phyloP scores from a whole-genome alignment of 35 echinoderm and acorn worm genomes.

The Stichopus chloronotus region DNA sequence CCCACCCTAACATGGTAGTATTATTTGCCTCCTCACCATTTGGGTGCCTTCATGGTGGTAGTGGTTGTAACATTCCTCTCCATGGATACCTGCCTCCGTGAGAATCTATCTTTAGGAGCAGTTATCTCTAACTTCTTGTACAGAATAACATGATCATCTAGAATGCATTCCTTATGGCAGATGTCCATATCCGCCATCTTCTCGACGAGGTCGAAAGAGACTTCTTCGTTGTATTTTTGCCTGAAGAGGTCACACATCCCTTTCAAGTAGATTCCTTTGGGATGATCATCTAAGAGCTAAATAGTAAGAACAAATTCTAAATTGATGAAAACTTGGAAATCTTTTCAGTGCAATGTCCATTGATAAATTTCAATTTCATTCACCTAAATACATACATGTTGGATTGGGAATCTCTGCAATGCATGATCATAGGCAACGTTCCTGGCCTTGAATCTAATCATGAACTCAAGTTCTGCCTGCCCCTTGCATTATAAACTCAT shows the following conservation, averaged over 20 bases:
- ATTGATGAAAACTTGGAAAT: background rate
- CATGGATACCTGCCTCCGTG: background rate
- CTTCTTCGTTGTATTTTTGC: background rate
- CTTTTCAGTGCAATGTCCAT: too few relatives aligned
- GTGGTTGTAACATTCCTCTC: background rate
- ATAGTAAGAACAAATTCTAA: background rate
- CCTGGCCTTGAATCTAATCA: too few relatives aligned
- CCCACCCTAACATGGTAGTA: too few relatives aligned
- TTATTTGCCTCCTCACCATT: background rate
- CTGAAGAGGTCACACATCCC: background rate
- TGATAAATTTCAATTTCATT: too few relatives aligned
- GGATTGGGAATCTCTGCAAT: too few relatives aligned
- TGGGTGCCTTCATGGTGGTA: background rate
- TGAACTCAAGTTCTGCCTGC: too few relatives aligned
- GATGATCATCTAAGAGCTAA: slow-evolving; percentile 26
- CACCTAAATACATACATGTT: too few relatives aligned
- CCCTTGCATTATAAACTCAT: too few relatives aligned
- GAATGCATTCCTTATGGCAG: slow-evolving; percentile 10
- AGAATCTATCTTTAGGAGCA: background rate
- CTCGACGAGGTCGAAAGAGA: slow-evolving; percentile 13
- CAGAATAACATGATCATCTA: background rate
- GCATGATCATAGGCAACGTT: too few relatives aligned
- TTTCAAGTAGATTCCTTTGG: background rate
- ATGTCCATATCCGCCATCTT: slow-evolving; percentile 31
- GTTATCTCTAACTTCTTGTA: slow-evolving; percentile 32